phyloP scores from a whole-genome alignment of 2,888 invertebrate genomes.

The Drosophila engyochracea region DNA sequence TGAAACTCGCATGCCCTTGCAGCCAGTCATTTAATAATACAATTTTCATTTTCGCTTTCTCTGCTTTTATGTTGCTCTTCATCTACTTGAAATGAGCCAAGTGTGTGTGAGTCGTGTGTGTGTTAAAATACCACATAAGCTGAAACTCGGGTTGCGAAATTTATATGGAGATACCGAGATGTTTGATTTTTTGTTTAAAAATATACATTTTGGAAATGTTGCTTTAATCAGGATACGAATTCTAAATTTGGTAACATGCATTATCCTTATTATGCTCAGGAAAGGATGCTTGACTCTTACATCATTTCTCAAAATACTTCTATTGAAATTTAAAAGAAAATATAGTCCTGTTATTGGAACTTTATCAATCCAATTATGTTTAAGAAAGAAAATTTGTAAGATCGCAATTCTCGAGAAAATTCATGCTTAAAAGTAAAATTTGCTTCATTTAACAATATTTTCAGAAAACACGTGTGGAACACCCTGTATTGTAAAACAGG shows the following conservation, averaged over 20 bases:
- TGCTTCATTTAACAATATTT: background rate
- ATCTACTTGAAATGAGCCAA: background rate
- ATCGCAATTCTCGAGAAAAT: background rate
- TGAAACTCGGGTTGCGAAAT: background rate
- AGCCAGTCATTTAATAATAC: slow-evolving; percentile 43
- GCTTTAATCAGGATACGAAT: background rate
- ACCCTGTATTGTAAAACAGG: background rate
- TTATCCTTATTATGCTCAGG: background rate
- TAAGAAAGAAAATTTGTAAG: background rate
- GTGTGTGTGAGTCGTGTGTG: background rate
- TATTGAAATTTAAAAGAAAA: background rate
- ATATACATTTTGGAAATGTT: background rate
- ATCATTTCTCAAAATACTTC: background rate
- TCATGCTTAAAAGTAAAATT: background rate
- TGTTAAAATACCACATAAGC: slow-evolving; percentile 1
- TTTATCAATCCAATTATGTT: background rate
- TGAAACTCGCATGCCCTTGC: slow-evolving; percentile 49
- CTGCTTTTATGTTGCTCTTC: background rate
- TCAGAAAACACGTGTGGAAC: background rate
- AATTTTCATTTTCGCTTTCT: slow-evolving; percentile 24
- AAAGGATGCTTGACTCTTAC: background rate
- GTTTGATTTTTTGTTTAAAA: background rate
- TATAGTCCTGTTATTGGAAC: background rate
- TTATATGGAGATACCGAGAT: background rate
- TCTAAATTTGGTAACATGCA: background rate